Conservation (phyloP, 2,797 vertebrate genomes). For the Taeniopygia guttata region DNA sequence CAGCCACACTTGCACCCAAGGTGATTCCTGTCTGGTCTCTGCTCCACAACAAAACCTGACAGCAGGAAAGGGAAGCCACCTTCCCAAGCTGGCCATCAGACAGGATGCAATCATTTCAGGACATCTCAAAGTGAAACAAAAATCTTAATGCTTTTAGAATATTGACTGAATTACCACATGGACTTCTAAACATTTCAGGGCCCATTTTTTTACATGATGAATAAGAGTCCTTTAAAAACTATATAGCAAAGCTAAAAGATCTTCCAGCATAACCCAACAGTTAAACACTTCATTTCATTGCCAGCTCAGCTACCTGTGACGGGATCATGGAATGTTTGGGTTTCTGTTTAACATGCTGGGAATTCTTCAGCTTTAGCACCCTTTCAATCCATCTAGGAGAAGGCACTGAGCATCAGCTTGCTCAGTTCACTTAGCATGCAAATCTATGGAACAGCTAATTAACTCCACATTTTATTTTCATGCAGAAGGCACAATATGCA, state of each 20-base stretch:
- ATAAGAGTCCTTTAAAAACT: not conserved
- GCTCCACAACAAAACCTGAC: not conserved
- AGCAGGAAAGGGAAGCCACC: rapidly evolving
- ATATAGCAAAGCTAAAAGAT: not conserved
- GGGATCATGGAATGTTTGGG: not conserved
- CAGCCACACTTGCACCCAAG: rapidly evolving
- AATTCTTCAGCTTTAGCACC: not conserved
- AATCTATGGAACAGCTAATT: not conserved
- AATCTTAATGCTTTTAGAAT: rapidly evolving
- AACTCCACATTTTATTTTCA: not conserved
- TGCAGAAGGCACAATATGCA: not conserved
- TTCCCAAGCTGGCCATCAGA: not conserved
- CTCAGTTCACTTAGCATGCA: not conserved
- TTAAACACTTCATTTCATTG: not conserved
- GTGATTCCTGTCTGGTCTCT: not conserved
- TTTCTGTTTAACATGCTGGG: not conserved
- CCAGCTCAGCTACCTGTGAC: not conserved
- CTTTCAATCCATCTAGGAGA: not conserved
- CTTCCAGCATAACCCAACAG: not conserved
- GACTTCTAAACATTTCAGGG: not conserved
- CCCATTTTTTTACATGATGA: not conserved
- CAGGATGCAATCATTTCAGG: not conserved
- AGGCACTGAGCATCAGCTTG: not conserved
- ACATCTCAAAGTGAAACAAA: not conserved
- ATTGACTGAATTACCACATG: not conserved